These are phyloP conservation scores for Melanotus villosus DNA, from an alignment of 2,888 invertebrate genomes.

Conservation along the genomic window DNA sequence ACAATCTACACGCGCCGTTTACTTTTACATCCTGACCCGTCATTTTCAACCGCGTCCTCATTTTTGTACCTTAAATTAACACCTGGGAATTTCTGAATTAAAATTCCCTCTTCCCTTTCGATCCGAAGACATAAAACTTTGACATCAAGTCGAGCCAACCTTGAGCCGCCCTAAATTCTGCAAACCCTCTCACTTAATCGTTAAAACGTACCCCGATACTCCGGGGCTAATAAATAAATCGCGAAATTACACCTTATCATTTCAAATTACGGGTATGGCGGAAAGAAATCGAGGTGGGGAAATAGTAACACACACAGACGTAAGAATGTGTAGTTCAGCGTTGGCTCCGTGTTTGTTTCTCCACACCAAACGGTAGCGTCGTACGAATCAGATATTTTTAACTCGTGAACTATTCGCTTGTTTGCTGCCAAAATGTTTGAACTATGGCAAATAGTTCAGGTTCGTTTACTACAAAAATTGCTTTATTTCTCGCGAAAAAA, in stretches of 20 bases:
- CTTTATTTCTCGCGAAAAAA: constrained; percentile 43
- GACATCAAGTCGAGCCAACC: too few species aligned
- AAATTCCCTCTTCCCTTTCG: too few species aligned
- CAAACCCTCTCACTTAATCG: too few species aligned
- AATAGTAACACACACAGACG: constrained; percentile 36
- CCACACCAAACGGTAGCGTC: constrained; percentile 44
- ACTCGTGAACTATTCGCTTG: constrained; percentile 66
- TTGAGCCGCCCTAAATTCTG: too few species aligned
- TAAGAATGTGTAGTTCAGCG: constrained; percentile 42
- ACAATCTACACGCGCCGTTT: constrained; percentile 56
- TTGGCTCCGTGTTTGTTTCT: constrained; percentile 48
- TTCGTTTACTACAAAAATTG: constrained; percentile 63
- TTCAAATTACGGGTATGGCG: too few species aligned
- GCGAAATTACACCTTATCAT: too few species aligned
- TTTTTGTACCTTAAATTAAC: not conserved
- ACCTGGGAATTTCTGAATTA: too few species aligned
- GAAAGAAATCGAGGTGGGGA: constrained; percentile 8
- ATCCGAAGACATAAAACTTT: too few species aligned
- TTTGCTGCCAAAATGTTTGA: constrained; percentile 67
- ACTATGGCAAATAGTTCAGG: constrained; percentile 66
- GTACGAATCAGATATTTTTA: constrained; percentile 65
- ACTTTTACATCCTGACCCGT: constrained; percentile 20
- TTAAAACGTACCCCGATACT: too few species aligned
- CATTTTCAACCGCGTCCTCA: not conserved
- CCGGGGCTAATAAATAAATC: too few species aligned